Percentiles rank a stretch among this genome's conserved stretches.
phyloP scores from a whole-genome alignment of 2,888 invertebrate genomes.

The Dynastes grantii region DNA sequence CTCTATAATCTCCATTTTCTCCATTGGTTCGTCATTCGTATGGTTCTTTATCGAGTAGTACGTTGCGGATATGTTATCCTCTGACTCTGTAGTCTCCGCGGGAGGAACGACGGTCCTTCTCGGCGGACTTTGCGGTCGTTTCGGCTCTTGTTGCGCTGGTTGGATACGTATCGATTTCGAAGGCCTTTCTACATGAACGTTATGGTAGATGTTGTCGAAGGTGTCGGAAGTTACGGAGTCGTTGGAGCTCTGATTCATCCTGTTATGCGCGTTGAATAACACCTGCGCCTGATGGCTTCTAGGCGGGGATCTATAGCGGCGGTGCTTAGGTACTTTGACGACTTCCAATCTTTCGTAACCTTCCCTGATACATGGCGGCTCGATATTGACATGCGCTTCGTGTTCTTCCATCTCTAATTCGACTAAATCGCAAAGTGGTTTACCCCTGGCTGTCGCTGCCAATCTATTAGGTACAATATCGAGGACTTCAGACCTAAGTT shows the following conservation, averaged over 20 bases:
- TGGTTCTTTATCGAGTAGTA: not conserved
- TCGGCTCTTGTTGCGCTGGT: not conserved
- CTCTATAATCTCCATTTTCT: not conserved
- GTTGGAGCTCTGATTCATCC: constrained; percentile 22
- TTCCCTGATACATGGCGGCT: not conserved
- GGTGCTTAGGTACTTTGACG: not conserved
- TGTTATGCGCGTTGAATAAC: not conserved
- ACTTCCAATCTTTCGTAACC: not conserved
- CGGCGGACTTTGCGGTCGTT: not conserved
- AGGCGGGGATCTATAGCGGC: not conserved
- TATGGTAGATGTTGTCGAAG: not conserved
- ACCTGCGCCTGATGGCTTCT: constrained; percentile 11
- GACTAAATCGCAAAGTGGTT: not conserved
- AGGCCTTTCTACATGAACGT: not conserved
- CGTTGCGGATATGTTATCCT: constrained; percentile 21
- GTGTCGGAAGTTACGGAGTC: not conserved
- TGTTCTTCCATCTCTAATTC: constrained; percentile 4
- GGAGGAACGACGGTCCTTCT: not conserved
- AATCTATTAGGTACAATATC: constrained; percentile 16
- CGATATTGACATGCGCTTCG: not conserved
- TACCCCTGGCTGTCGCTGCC: not conserved
- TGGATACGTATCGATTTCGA: constrained; percentile 16
- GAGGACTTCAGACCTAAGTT: not conserved
- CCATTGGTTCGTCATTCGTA: not conserved
- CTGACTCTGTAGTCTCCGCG: not conserved